phyloP scores from a whole-genome alignment of 2,888 invertebrate genomes.

The Andricus curvator region DNA sequence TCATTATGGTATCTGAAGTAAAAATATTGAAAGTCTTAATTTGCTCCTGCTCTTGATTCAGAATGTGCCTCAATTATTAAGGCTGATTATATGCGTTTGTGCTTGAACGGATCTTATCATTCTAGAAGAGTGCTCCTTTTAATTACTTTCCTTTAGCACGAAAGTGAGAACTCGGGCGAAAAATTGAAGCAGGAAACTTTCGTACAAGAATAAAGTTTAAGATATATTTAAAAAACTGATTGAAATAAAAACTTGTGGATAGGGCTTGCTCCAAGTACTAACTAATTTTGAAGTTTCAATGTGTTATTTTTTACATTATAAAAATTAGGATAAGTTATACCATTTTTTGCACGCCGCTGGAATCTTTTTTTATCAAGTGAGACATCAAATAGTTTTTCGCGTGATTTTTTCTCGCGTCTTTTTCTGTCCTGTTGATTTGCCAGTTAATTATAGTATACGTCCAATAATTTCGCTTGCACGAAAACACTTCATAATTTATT shows the following conservation, averaged over 20 bases:
- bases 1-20: too few species aligned
- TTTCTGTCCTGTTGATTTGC: too few species aligned
- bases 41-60: not conserved
- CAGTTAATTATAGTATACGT: too few species aligned
- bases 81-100: not conserved
- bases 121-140: not conserved
- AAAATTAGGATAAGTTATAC: too few species aligned
- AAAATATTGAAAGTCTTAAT: not conserved
- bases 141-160: not conserved
- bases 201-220: not conserved
- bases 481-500: too few species aligned
- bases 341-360: not conserved
- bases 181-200: not conserved
- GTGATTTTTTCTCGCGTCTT: too few species aligned
- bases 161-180: not conserved
- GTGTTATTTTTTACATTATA: not conserved
- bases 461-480: too few species aligned
- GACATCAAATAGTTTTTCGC: not conserved
- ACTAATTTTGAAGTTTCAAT: too few species aligned
- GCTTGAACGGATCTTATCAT: not conserved
- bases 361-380: not conserved
- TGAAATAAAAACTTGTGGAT: not conserved
- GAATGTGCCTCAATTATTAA: not conserved
- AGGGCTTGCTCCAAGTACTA: not conserved
- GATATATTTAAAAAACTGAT: not conserved